Evolutionary conservation across 1,140 invertebrate species (phyloP), one percentile per base, ranked within the genome.

Genomic region (Hylaeus anthracinus): DNA sequence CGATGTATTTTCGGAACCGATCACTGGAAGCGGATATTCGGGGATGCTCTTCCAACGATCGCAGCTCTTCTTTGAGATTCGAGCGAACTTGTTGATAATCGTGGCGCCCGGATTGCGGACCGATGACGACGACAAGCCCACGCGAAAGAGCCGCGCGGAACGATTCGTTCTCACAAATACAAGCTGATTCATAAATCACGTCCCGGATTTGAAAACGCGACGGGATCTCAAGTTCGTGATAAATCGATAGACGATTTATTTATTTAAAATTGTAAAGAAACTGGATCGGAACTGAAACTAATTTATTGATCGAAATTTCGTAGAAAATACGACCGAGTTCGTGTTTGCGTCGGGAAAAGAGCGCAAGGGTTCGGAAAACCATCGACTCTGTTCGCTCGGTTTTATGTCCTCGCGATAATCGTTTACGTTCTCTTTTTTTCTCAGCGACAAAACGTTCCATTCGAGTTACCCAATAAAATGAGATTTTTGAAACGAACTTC

Each of bases 401-500:
- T 69, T 77, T 77, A 58, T 48, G 43, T 45, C 1, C 8, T 39
- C 37, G 43, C 65, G 70, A 77, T 70, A 77, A 77, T 77, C 74
- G 53, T 69, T 77, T 69, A 60, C 14, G n/a, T 67, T 51, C 51
- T 51, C 6, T 51, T 76, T 58, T 37, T 43, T 53, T 43, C 41
- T 14, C 37, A 37, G n/a, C 14, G 26, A 51, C 41, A 5, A 14
- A 60, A 39, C 26, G 43, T 5, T 48, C 9, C 43, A 2, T 12
- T 10, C 14, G 43, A 12, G 26, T n/a, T 45, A 26, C 43, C 43
- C 60, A 60, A 77, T 77, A 60, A 77, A 77, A 41, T 69, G 70
- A 77, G 43, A 77, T 77, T 60, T 67, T 76, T 69, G 65, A 48
- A 77, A n/a, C 26, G 26, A 77, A 69, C 8, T 77, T 70, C 39